These are phyloP conservation scores for Phataginus tricuspis DNA, from an alignment of 2,797 vertebrate genomes.

Conservation along the genomic window DNA sequence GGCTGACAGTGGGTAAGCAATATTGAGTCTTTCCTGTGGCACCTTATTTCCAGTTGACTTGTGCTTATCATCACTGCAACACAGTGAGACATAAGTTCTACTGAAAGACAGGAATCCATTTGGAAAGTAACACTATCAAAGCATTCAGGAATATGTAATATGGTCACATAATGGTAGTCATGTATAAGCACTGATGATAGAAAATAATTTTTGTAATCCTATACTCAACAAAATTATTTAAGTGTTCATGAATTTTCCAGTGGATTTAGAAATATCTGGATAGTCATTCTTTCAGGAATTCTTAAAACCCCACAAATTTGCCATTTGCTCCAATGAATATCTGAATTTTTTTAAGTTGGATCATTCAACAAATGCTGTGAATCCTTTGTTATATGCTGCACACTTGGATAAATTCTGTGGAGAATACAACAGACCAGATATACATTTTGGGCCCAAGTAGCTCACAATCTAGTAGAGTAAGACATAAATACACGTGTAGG, in stretches of 20 bases:
- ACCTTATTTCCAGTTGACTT: slow-evolving; percentile 59
- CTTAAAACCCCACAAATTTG: neutral
- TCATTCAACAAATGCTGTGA: slow-evolving; percentile 13
- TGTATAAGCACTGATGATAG: slow-evolving; percentile 29
- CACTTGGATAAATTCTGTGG: neutral
- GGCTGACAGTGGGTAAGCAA: neutral
- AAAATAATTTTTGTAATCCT: slow-evolving; percentile 38
- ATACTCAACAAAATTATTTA: slow-evolving; percentile 44
- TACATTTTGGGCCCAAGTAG: neutral
- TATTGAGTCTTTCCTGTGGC: neutral
- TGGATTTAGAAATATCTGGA: slow-evolving; percentile 44
- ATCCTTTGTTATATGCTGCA: neutral
- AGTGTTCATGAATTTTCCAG: slow-evolving; percentile 46
- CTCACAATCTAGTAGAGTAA: neutral
- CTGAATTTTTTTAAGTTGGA: slow-evolving; percentile 4
- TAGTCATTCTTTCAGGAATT: slow-evolving; percentile 27
- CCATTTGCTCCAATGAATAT: slow-evolving; percentile 42
- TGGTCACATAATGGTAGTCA: neutral
- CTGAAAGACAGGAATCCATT: slow-evolving; percentile 21
- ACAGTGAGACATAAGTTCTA: slow-evolving; percentile 25
- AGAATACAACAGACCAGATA: neutral
- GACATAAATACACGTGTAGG: neutral
- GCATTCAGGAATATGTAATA: slow-evolving; percentile 29
- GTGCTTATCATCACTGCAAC: slow-evolving; percentile 21
- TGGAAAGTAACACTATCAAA: slow-evolving; percentile 61